These are phyloP conservation scores for Hormaphis cornu DNA, from an alignment of 1,140 invertebrate species.

Conservation along the genomic window DNA sequence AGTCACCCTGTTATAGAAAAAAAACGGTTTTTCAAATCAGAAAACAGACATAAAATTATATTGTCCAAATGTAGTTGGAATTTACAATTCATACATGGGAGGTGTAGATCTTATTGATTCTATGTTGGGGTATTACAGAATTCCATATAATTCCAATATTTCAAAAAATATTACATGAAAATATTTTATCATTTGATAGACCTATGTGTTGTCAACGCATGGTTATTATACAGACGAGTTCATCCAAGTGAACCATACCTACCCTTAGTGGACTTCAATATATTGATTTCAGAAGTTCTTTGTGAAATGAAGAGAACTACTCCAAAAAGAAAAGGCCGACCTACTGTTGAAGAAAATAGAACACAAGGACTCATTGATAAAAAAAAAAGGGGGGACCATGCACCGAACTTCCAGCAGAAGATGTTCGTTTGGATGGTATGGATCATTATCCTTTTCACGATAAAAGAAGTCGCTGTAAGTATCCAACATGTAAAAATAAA, in stretches of 20 bases:
- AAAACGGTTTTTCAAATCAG: neutral
- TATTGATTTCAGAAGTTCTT: neutral
- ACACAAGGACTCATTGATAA: neutral
- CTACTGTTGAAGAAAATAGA: neutral
- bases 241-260: neutral
- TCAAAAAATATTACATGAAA: neutral
- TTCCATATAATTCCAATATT: no score
- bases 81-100: neutral
- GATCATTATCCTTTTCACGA: neutral
- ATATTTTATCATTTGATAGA: neutral
- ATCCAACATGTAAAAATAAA: neutral
- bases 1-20: neutral
- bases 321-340: neutral
- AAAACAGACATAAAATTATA: neutral
- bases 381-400: neutral
- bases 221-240: neutral
- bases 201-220: neutral
- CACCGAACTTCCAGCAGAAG: neutral
- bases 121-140: neutral
- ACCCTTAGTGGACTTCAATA: neutral
- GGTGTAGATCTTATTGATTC: neutral
- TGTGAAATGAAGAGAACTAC: neutral
- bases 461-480: neutral
- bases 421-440: constrained; percentile 32
- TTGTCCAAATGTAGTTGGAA: neutral